phyloP scores from a whole-genome alignment of 2,113 vertebrate genomes.

The Dicerorhinus sumatrensis region DNA sequence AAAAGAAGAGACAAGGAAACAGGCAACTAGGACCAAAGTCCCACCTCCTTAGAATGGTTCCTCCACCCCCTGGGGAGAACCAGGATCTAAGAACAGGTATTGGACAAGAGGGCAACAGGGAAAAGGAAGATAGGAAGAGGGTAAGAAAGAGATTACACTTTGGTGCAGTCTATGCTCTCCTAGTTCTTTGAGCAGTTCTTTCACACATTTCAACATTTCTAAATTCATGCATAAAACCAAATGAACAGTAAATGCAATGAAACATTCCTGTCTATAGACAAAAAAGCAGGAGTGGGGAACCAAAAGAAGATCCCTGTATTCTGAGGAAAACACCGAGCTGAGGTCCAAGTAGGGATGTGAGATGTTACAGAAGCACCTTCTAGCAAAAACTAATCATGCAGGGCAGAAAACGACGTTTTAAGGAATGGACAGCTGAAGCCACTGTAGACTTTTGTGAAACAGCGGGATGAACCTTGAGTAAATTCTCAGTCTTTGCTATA shows the following conservation, averaged over 20 bases:
- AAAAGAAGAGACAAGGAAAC: conserved; percentile 58
- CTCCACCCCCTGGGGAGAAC: conserved; percentile 58
- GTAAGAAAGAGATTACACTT: conserved; percentile 50
- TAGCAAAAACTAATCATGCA: conserved; percentile 52
- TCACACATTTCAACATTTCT: conserved; percentile 55
- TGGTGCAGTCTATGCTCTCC: conserved; percentile 28
- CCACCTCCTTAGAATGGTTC: conserved; percentile 58
- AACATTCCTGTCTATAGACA: not conserved
- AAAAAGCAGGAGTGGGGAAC: conserved; percentile 60
- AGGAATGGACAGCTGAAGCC: conserved; percentile 61
- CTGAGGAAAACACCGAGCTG: conserved; percentile 41
- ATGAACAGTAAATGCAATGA: conserved; percentile 60
- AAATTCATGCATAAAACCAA: conserved; percentile 70
- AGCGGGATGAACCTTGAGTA: conserved; percentile 71
- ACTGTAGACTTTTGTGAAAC: conserved; percentile 53
- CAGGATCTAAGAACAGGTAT: conserved; percentile 70
- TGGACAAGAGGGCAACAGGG: conserved; percentile 48
- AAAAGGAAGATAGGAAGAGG: not conserved
- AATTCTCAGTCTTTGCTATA: conserved; percentile 27
- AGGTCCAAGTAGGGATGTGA: conserved; percentile 65
- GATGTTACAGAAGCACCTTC: conserved; percentile 65
- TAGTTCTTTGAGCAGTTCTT: conserved; percentile 42
- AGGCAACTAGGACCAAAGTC: conserved; percentile 68
- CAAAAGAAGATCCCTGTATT: conserved; percentile 50
- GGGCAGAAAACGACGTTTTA: conserved; percentile 24